phyloP scores from a whole-genome alignment of 2,113 vertebrate genomes.

The Trichomycterus rosablanca region DNA sequence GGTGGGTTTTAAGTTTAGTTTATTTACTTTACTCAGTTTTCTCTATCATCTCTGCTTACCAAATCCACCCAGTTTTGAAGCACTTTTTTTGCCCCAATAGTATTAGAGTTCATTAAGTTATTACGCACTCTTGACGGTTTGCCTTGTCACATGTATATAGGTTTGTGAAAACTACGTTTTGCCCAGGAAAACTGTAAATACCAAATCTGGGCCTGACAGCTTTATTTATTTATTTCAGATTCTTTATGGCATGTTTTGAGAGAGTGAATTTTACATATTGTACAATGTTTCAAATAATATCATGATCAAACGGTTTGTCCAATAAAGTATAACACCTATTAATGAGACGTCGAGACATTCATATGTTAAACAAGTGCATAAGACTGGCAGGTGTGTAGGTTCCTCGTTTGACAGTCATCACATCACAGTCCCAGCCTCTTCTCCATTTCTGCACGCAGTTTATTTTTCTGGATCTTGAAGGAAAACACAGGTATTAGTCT shows the following conservation, averaged over 20 bases:
- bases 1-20: conserved; percentile 44
- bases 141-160: conserved; percentile 74
- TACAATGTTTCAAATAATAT: conserved; percentile 58
- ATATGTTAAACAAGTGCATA: neutral
- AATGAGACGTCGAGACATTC: neutral
- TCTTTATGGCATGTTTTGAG: conserved; percentile 79
- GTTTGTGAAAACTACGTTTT: conserved; percentile 77
- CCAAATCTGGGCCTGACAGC: conserved; percentile 75
- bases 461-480: conserved; percentile 64
- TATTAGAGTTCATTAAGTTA: conserved; percentile 41
- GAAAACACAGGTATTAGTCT: conserved; percentile 6
- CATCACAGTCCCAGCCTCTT: conserved; percentile 68
- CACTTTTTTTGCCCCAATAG: conserved; percentile 28
- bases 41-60: conserved; percentile 14
- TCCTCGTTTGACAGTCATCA: neutral
- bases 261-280: conserved; percentile 63
- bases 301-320: conserved; percentile 12
- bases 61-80: conserved; percentile 21
- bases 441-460: conserved; percentile 73
- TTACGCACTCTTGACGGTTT: conserved; percentile 37
- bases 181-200: conserved; percentile 82
- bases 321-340: conserved; percentile 24
- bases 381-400: neutral
- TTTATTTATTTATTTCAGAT: conserved; percentile 87
- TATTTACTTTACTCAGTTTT: conserved; percentile 31